Evolutionary conservation across 1,140 invertebrate genomes (phyloP), one percentile per base, ranked within the genome.

Genomic region (Drosophila repletoides): DNA sequence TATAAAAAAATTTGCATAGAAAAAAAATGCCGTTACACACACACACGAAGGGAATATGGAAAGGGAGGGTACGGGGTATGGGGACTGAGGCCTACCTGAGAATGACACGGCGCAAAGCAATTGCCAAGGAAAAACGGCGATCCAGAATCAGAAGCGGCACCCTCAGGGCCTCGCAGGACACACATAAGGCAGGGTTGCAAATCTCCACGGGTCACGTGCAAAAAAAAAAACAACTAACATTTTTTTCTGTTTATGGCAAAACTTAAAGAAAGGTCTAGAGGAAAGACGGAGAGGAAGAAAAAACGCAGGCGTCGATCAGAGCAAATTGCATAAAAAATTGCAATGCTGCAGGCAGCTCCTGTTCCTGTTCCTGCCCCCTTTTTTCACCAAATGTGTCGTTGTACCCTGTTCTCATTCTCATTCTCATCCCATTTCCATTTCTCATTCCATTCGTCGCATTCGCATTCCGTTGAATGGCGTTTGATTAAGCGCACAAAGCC

Each of bases 1-100:
- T 86, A 86, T 71, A 80, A 71, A 86, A 84, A 86, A 86, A 86
- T 86, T 86, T 86, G 80, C 80, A 86, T 86, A 86, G 75, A 86
- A 80, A 86, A 83, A 84, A 86, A 86, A 86, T 86, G 71, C 80
- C 80, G 80, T 84, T 84, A 84, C 79, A 86, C 59, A 56, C 59
- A 55, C 33, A 65, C 31, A 34, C n/a, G n/a, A n/a, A n/a, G n/a
- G n/a, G n/a, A n/a, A n/a, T n/a, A n/a, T n/a, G n/a, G n/a, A n/a
- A n/a, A 38, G 7, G 22, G 7, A 4, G 26, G 36, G 21, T 6
- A 26, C 2, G 24, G 38, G 21, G 29, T 10, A 9, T 10, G 40
- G 12, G 17, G 12, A 40, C 36, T 12, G 60, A 15, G n/a, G 58
- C 66, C 77, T 83, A 83, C 79, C 79, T 83, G 80, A 61, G 51